Evolutionary conservation across 2,888 invertebrate species (phyloP), one percentile per base, ranked within the genome.

Genomic region (Ormyrus pomaceus): DNA sequence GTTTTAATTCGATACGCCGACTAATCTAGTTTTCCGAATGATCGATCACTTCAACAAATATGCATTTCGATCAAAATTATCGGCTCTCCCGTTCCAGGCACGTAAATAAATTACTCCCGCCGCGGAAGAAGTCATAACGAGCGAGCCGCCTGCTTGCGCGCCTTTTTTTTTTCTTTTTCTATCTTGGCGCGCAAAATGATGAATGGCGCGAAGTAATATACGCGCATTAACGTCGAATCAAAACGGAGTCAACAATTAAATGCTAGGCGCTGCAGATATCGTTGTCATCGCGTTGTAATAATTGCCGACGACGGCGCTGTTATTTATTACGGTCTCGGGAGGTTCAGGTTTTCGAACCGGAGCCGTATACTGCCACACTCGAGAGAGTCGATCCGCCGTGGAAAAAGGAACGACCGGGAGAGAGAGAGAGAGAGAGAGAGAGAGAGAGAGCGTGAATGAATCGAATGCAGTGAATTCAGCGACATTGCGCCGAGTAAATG

Each of bases 401-500:
- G 9, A 10, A 19, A 66, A 51, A 19, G 7, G n/a, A 19, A 61
- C 64, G 62, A 64, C 55, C n/a, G 6, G 10, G 62, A 73, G 45
- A 46, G 56, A 64, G 8, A 59, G 59, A 66, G n/a, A 11, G 6
- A 10, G n/a, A 19, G 50, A 61, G 68, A 46, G n/a, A 53, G 48
- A 13, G 13, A 19, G 64, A 46, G 64, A 53, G 19, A n/a, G 55
- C 45, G 34, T 34, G 34, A 34, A 34, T 34, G 56, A 64, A 34
- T 46, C 50, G 62, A 34, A 55, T 55, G 48, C 46, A 46, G 51
- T 9, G 34, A 34, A 34, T 34, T 34, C 34, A 34, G 34, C 34
- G 34, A 34, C 34, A 34, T 34, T 34, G 48, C 51, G 62, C 10
- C 74, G 11, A 53, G 86, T 85, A 87, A 89, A 89, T 89, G 88